Base-by-base conservation (phyloP, 2,113 vertebrate genomes). In the Dicentrarchus labrax region DNA sequence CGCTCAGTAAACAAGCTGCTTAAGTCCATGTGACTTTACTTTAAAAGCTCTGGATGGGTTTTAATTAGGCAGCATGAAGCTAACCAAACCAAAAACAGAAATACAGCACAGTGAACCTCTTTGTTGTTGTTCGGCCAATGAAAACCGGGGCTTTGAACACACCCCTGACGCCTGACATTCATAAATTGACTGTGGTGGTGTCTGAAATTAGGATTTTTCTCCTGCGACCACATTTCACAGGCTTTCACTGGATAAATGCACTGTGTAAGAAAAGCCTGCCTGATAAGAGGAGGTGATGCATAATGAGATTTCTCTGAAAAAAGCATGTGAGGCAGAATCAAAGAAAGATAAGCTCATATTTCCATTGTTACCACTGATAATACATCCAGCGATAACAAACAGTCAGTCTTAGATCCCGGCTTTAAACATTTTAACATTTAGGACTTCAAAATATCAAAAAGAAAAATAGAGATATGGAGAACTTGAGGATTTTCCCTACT, bases 1-100 rank as follows among this genome's bases (percentile, higher is more conserved):
- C 8, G 68, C 72, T 76, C 56, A 15, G 82, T 85, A 61, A 88
- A 81, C 88, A 87, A 90, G 85, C 85, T 68, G 80, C 88, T 91
- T 87, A 86, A 50, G 57, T 73, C 66, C 85, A 74, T 65, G 84
- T 74, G 80, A 90, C 78, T 78, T 69, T 12, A 51, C 48, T 81
- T 75, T 56, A 41, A 43, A 38, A 30, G 43, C 70, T 16, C 1
- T 50, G 17, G 53, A 39, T 68, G 43, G 61, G 53, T 85, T 82
- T 48, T 82, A 51, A 77, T 87, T 76, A 62, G 47, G 36, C 17
- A 4, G 17, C 17, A 39, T 45, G 39, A 79, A 38, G 22, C 39
- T 12, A 72, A 82, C 36, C 61, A 30, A 77, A 72, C 54, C 0
- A 36, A 72, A 78, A 2, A 4, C 30, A 60, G 8, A 21, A 8